A percentile compares a stretch with the other conserved stretches of the same genome.
These are phyloP conservation scores for Pachydiplax longipennis DNA, from an alignment of 2,888 invertebrate genomes.

Conservation along the genomic window DNA sequence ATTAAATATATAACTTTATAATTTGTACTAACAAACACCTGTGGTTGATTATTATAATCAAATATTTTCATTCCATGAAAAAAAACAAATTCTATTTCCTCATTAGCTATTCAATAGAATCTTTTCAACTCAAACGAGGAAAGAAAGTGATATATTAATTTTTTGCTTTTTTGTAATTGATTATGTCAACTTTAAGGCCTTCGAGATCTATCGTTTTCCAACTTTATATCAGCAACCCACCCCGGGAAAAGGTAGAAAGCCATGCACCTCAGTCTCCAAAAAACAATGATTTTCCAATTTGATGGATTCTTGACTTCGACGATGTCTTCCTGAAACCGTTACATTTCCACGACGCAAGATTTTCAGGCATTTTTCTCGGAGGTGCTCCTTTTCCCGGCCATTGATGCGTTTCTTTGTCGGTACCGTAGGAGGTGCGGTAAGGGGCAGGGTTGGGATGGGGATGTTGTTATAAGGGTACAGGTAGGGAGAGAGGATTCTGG, in stretches of 20 bases:
- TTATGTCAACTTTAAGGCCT: no score
- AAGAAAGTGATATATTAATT: no score
- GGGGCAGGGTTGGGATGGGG: background rate
- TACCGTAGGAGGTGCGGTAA: background rate
- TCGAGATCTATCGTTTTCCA: no score
- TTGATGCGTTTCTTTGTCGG: background rate
- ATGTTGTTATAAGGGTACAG: background rate
- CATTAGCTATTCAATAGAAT: no score
- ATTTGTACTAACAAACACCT: no score
- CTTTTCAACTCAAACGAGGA: no score
- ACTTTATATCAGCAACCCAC: no score
- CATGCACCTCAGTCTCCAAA: background rate
- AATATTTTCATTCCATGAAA: no score
- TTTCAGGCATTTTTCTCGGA: background rate
- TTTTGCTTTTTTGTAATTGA: no score
- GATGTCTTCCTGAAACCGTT: background rate
- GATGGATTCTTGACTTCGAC: background rate
- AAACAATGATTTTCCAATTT: background rate
- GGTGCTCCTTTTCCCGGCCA: background rate
- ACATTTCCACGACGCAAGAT: background rate
- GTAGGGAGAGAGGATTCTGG: background rate
- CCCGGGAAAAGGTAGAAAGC: background rate
- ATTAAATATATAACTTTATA: no score
- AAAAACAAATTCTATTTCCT: no score
- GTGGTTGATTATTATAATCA: no score